These are phyloP conservation scores for Eira barbara DNA, from an alignment of 2,113 vertebrate species.

Conservation along the genomic window DNA sequence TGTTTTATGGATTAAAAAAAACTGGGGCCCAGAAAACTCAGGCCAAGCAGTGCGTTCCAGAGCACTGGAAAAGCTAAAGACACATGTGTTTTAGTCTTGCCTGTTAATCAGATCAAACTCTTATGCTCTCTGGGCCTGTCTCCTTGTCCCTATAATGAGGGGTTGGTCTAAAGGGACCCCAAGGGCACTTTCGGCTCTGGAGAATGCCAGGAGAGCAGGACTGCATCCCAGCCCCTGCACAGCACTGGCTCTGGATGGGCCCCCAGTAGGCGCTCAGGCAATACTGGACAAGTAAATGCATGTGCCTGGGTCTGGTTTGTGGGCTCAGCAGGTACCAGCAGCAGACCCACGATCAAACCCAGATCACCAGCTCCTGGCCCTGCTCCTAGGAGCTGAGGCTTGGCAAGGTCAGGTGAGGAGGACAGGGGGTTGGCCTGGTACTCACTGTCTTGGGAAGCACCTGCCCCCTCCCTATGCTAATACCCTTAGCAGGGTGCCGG, in stretches of 20 bases:
- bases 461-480: accelerated
- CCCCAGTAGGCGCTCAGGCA: neutral
- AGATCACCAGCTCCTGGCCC: neutral
- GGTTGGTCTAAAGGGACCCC: neutral
- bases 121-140: neutral
- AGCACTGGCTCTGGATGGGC: neutral
- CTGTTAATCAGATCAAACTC: neutral
- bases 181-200: neutral
- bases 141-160: neutral
- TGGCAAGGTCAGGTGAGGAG: neutral
- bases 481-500: neutral
- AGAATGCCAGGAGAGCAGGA: neutral
- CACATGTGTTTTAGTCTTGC: accelerated
- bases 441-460: neutral
- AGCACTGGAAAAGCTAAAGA: neutral
- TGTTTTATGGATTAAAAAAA: neutral
- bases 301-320: neutral
- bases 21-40: neutral
- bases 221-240: neutral
- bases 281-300: neutral
- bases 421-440: neutral
- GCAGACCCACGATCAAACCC: neutral
- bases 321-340: neutral
- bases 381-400: neutral
- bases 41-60: neutral